Evolutionary conservation across 2,888 invertebrate genomes (phyloP).

Genomic region (Pseudococcus viburni): DNA sequence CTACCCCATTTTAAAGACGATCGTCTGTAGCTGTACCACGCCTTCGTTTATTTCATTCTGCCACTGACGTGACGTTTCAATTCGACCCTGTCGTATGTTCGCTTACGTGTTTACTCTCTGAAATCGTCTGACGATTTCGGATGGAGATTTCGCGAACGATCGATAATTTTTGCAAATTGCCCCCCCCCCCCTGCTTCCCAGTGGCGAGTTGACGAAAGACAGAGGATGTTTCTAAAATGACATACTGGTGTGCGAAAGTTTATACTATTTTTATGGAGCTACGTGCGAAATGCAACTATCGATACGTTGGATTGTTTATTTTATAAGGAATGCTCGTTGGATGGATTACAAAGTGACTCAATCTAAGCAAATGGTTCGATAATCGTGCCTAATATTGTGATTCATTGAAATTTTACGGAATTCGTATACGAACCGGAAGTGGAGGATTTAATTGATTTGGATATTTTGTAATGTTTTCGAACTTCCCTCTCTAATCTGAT

Average conservation of each 20-base stretch:
- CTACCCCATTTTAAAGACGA: slow-evolving; percentile 17
- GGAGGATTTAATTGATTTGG: neutral
- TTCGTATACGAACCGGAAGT: neutral
- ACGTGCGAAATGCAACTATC: neutral
- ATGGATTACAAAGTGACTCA: slow-evolving; percentile 10
- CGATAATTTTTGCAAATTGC: slow-evolving; percentile 46
- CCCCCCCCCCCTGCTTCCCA: neutral
- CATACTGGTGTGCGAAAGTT: slow-evolving; percentile 32
- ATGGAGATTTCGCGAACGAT: neutral
- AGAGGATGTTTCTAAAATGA: neutral
- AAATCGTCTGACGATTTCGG: neutral
- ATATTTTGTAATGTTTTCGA: neutral
- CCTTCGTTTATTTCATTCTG: slow-evolving; percentile 59
- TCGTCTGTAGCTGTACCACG: slow-evolving; percentile 39
- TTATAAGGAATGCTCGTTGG: neutral
- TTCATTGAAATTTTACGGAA: neutral
- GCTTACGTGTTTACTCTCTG: neutral
- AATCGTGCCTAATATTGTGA: neutral
- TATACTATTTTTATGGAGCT: neutral
- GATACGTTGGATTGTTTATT: neutral
- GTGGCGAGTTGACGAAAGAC: neutral
- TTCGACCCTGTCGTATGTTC: neutral
- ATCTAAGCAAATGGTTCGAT: slow-evolving; percentile 3
- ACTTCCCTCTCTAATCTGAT: neutral
- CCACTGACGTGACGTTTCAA: slow-evolving; percentile 18